Conservation (phyloP, 2,113 vertebrate genomes). For the Grammomys dolichurus region DNA sequence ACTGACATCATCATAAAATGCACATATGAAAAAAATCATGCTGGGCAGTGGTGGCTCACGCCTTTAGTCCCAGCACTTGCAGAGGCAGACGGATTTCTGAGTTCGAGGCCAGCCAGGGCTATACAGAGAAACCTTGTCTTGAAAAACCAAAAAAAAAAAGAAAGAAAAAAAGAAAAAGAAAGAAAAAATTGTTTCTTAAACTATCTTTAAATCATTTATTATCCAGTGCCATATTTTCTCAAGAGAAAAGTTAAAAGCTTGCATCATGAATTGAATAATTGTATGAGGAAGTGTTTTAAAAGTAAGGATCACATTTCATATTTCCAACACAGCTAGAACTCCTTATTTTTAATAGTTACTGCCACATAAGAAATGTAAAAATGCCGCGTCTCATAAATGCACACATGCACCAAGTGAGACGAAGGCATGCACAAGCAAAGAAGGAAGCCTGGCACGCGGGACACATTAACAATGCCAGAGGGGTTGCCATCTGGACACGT, state of each 20-base stretch:
- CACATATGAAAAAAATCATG: conserved; percentile 5
- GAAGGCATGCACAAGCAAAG: not conserved
- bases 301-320: conserved; percentile 45
- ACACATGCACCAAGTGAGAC: conserved; percentile 67
- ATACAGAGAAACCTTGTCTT: no score
- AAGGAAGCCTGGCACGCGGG: conserved; percentile 65
- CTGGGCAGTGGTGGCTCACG: no score
- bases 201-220: conserved; percentile 35
- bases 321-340: conserved; percentile 72
- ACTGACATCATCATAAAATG: not conserved
- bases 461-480: conserved; percentile 82
- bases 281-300: conserved; percentile 54
- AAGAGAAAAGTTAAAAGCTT: conserved; percentile 37
- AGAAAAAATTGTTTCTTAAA: conserved; percentile 58
- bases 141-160: no score
- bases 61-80: no score
- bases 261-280: conserved; percentile 55
- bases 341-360: conserved; percentile 78
- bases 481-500: conserved; percentile 85
- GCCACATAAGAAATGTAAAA: conserved; percentile 69
- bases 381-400: conserved; percentile 72
- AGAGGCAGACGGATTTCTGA: no score
- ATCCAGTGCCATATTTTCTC: not conserved
- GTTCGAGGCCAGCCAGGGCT: no score
- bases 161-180: no score